phyloP scores from a whole-genome alignment of 2,797 vertebrate species.

The Anguilla megastoma region DNA sequence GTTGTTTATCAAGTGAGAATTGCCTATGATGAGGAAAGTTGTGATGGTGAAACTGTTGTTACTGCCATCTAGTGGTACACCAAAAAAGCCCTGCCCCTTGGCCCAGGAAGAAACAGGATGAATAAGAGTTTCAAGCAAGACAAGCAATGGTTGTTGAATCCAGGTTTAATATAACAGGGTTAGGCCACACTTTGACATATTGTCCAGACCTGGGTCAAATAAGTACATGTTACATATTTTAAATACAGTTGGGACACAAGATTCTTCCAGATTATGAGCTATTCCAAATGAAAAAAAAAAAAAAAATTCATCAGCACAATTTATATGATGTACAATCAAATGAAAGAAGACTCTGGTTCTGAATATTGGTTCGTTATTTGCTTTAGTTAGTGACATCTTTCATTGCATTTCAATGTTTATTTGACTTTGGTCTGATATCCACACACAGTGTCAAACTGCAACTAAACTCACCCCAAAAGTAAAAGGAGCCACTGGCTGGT shows the following conservation, averaged over 20 bases:
- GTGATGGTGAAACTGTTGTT: conserved; percentile 51
- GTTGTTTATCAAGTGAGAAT: neutral
- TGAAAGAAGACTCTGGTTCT: neutral
- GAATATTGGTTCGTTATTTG: neutral
- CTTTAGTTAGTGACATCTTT: too few species aligned
- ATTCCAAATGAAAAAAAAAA: neutral
- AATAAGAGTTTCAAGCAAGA: neutral
- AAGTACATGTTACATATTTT: neutral
- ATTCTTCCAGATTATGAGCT: neutral
- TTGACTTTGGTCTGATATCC: neutral
- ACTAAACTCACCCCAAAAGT: neutral
- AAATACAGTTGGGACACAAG: neutral
- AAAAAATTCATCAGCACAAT: neutral
- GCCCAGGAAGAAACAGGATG: neutral
- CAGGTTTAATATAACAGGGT: neutral
- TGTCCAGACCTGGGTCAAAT: neutral
- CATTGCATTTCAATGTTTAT: neutral
- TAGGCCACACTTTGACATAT: neutral
- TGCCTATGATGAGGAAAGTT: neutral
- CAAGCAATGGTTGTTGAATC: neutral
- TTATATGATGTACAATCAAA: neutral
- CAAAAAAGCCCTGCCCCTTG: neutral
- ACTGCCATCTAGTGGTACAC: conserved; percentile 66
- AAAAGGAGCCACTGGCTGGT: neutral
- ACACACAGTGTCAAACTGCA: neutral